These are phyloP conservation scores for Syngnathus floridae DNA, from an alignment of 2,113 vertebrate species.

Conservation along the genomic window DNA sequence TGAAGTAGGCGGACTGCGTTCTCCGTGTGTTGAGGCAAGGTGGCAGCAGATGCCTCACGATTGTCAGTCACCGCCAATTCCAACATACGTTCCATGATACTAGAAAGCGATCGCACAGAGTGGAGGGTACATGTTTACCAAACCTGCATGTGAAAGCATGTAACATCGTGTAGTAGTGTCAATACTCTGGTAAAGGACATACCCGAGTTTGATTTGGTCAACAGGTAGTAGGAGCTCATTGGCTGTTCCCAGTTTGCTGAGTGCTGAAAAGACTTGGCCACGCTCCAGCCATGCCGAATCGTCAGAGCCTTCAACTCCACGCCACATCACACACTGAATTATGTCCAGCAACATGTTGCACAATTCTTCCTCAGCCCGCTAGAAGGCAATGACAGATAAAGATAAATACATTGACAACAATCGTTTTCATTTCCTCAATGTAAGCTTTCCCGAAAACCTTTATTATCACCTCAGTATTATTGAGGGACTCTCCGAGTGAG, in stretches of 20 bases:
- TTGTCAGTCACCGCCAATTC: conserved; percentile 88
- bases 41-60: conserved; percentile 78
- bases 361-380: conserved; percentile 84
- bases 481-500: conserved; percentile 77
- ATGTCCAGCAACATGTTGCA: conserved; percentile 81
- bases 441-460: neutral
- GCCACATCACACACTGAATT: conserved; percentile 86
- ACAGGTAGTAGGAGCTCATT: conserved; percentile 84
- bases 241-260: conserved; percentile 83
- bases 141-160: neutral
- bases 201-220: conserved; percentile 92
- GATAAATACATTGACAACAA: neutral
- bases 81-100: conserved; percentile 93
- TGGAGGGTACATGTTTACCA: neutral
- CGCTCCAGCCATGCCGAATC: conserved; percentile 86
- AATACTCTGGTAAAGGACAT: conserved; percentile 13
- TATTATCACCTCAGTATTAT: conserved; percentile 78
- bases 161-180: neutral
- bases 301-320: conserved; percentile 89
- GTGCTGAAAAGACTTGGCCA: conserved; percentile 92
- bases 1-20: conserved; percentile 87
- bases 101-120: conserved; percentile 38
- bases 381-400: conserved; percentile 16
- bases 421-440: neutral
- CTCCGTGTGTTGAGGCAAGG: conserved; percentile 80